These are phyloP conservation scores for Agriotes lineatus DNA, from an alignment of 2,888 invertebrate genomes.

Conservation along the genomic window DNA sequence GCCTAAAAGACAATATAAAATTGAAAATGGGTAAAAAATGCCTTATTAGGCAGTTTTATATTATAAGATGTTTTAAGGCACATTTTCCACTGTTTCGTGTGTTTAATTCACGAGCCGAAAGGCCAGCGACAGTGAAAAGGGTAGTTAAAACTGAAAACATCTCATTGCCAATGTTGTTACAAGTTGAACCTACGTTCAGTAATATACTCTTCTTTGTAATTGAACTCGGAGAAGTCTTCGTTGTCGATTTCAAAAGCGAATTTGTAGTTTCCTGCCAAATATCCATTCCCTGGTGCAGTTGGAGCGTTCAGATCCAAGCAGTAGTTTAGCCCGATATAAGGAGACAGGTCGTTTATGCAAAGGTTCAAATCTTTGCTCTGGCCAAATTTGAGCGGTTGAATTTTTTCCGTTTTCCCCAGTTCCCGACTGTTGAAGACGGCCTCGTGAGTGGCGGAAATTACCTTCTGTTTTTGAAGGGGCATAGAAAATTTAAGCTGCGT, in stretches of 20 bases:
- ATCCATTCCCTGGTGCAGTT: slow-evolving; percentile 57
- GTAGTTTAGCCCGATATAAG: slow-evolving; percentile 78
- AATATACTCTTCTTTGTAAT: slow-evolving; percentile 64
- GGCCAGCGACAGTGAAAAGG: no score
- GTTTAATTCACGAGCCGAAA: no score
- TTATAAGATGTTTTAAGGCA: no score
- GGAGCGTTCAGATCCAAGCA: slow-evolving; percentile 73
- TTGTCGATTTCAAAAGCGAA: slow-evolving; percentile 76
- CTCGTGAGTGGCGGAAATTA: slow-evolving; percentile 78
- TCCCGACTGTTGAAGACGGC: slow-evolving; percentile 75
- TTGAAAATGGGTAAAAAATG: no score
- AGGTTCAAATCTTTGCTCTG: slow-evolving; percentile 68
- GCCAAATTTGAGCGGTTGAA: slow-evolving; percentile 63
- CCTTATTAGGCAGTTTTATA: no score
- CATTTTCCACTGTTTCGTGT: no score
- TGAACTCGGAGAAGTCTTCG: slow-evolving; percentile 75
- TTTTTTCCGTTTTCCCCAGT: slow-evolving; percentile 69
- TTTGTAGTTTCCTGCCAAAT: slow-evolving; percentile 75
- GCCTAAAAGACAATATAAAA: no score
- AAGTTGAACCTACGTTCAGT: slow-evolving; percentile 13
- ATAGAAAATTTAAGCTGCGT: slow-evolving; percentile 79
- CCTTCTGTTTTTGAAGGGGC: slow-evolving; percentile 85
- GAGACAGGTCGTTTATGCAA: slow-evolving; percentile 81
- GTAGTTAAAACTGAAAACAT: no score
- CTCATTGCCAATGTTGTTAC: no score